A percentile compares a stretch with the other conserved stretches of the same genome.
phyloP scores from a whole-genome alignment of 1,140 invertebrate genomes.

The Kradibia gibbosae region DNA sequence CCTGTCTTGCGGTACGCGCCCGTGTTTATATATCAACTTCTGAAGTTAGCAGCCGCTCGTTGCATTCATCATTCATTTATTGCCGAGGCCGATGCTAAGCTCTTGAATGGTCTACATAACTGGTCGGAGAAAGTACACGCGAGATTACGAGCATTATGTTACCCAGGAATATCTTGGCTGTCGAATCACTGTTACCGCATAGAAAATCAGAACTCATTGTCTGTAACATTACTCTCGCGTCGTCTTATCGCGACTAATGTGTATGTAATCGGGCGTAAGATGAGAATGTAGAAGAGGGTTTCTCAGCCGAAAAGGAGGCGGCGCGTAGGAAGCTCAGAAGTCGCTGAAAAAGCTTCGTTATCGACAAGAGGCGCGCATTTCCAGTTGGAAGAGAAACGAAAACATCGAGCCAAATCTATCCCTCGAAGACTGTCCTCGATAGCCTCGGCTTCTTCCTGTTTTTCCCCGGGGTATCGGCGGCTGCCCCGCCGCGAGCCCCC shows the following conservation, averaged over 20 bases:
- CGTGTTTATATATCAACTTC: not conserved
- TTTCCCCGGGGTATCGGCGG: no score
- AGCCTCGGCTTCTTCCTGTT: no score
- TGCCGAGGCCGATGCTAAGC: not conserved
- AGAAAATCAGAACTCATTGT: not conserved
- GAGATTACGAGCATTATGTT: not conserved
- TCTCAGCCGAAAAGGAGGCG: no score
- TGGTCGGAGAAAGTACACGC: slow-evolving; percentile 2
- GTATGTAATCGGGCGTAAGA: not conserved
- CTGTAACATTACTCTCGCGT: no score
- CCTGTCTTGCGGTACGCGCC: not conserved
- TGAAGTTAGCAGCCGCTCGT: not conserved
- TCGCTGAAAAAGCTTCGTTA: not conserved
- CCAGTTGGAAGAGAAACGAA: no score
- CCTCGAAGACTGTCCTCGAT: no score
- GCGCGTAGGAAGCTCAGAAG: no score
- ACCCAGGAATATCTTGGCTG: not conserved
- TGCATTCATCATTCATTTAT: slow-evolving; percentile 30
- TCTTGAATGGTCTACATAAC: not conserved
- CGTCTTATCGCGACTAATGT: no score
- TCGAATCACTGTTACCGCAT: not conserved
- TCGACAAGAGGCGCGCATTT: not conserved
- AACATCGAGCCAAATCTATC: no score
- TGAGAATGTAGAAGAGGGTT: not conserved
- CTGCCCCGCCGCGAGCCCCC: no score